Evolutionary conservation across 2,888 invertebrate species (phyloP), one percentile per base, ranked within the genome.

Genomic region (Pseudococcus jackbeardsleyi): DNA sequence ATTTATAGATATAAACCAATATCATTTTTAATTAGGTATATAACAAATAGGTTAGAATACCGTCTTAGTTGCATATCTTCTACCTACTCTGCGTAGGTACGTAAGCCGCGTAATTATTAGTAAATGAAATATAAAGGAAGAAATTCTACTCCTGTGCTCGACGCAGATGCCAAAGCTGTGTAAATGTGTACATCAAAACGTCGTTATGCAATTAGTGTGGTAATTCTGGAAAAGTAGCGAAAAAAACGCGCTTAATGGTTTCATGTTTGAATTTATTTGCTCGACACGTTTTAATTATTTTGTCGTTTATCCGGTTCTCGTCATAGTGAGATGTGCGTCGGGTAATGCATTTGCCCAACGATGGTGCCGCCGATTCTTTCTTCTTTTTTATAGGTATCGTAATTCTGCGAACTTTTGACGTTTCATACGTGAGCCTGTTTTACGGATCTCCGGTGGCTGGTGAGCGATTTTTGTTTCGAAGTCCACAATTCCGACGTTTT

Each of bases 171-270:
- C 72, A 33, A 72, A 72, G 72, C 72, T 72, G 17, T 33, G 17
- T n/a, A 17, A 17, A 33, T 72, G 33, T 33, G 26, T 72, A n/a
- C 79, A 7, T 64, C 46, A 19, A 46, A 79, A 77, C 39, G 77
- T 77, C 77, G 46, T 79, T 42, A 79, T 17, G 79, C 79, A 79
- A 79, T 79, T 79, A 79, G 79, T 79, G 79, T 46, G 17, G 79
- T 79, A 79, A 79, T 46, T 42, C 19, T 79, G 79, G 46, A 79
- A 79, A 46, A 79, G 79, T 19, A 79, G 19, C 79, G 39, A 79
- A 79, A 79, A 77, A 42, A 72, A 72, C 33, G 72, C 5, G 33
- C 33, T 72, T 33, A 33, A 72, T 72, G 72, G 72, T 72, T 72
- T 72, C 72, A 72, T 72, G 72, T 33, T 72, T 72, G 33, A 72